These are phyloP conservation scores for Plectus sambesii DNA, from an alignment of 1,140 invertebrate species.

Conservation along the genomic window DNA sequence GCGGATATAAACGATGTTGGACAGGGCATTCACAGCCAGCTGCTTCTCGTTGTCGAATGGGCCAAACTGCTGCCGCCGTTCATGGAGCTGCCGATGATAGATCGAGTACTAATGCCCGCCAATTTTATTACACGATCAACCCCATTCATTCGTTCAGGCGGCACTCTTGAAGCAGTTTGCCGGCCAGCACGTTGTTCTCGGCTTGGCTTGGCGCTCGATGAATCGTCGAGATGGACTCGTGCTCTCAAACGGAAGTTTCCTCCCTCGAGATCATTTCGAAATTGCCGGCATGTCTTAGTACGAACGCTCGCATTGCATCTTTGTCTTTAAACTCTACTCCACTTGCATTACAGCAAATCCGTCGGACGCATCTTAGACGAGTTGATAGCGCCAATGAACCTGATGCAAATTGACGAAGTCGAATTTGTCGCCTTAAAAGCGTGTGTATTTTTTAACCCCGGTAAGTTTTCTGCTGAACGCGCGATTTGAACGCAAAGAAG, in stretches of 20 bases:
- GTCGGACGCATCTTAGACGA: conserved; percentile 43
- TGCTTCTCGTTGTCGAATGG: neutral
- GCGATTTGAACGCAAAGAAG: too few relatives aligned
- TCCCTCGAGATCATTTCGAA: too few relatives aligned
- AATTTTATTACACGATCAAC: too few relatives aligned
- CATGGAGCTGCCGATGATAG: neutral
- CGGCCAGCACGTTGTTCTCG: conserved; percentile 40
- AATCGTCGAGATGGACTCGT: conserved; percentile 20
- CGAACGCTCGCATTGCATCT: too few relatives aligned
- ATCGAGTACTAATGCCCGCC: neutral
- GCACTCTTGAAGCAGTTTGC: conserved; percentile 44
- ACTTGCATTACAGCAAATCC: conserved; percentile 25
- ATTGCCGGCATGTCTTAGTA: too few relatives aligned
- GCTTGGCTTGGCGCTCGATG: conserved; percentile 42
- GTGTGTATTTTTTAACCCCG: conserved; percentile 44
- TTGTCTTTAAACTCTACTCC: too few relatives aligned
- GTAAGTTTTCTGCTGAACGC: too few relatives aligned
- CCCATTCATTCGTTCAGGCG: conserved; percentile 19
- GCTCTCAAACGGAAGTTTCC: neutral
- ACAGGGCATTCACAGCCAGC: conserved; percentile 35
- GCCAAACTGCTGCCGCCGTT: neutral
- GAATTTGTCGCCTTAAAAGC: conserved; percentile 44
- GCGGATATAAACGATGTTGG: too few relatives aligned
- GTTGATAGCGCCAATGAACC: conserved; percentile 42
- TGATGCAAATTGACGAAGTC: conserved; percentile 38